Conservation (phyloP, 2,797 vertebrate genomes). For the Discoglossus pictus region DNA sequence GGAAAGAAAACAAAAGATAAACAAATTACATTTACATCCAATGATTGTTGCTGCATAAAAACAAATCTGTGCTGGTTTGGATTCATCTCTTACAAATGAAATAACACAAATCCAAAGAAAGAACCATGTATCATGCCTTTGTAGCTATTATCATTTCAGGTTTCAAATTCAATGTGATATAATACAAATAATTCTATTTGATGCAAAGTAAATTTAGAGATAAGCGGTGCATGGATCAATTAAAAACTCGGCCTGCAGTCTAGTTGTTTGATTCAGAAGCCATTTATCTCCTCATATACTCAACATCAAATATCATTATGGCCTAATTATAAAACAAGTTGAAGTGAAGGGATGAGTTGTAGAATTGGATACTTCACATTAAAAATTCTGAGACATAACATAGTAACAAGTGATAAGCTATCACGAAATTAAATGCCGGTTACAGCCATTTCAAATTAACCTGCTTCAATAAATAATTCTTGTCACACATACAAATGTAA, state of each 20-base stretch:
- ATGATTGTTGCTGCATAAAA: conserved; percentile 9
- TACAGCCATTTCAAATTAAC: no score
- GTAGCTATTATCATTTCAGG: neutral
- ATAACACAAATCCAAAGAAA: conserved; percentile 5
- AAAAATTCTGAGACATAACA: neutral
- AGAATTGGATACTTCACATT: conserved; percentile 25
- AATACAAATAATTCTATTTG: conserved; percentile 52
- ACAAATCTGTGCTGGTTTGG: conserved; percentile 1
- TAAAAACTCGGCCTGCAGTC: conserved; percentile 19
- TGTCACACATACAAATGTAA: no score
- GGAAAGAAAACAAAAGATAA: conserved; percentile 16
- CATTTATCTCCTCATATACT: conserved; percentile 34
- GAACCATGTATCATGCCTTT: neutral
- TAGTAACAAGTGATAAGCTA: neutral
- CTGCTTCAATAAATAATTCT: no score
- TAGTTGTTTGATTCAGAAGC: conserved; percentile 37
- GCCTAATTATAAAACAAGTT: conserved; percentile 32
- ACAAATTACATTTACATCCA: conserved; percentile 2
- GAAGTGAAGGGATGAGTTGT: conserved; percentile 17
- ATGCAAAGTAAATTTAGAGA: conserved; percentile 40
- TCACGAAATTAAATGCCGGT: no score
- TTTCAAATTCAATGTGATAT: conserved; percentile 28
- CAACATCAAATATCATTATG: conserved; percentile 47
- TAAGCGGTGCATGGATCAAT: conserved; percentile 30
- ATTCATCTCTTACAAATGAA: conserved; percentile 4